Evolutionary conservation across 2,888 invertebrate genomes (phyloP).

Genomic region (Latrodectus elegans): DNA sequence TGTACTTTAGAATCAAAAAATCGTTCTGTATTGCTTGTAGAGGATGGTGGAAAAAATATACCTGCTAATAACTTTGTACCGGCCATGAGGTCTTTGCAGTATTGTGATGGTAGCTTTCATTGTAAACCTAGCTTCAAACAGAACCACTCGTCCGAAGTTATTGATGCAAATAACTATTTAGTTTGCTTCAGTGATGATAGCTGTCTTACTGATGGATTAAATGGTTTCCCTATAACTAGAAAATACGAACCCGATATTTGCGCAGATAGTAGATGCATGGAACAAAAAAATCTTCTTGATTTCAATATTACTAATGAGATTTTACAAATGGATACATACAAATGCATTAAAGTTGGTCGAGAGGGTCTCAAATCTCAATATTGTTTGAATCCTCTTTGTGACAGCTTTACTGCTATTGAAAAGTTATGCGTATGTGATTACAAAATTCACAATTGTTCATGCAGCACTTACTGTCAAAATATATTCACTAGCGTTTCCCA

Average conservation of each 20-base stretch:
- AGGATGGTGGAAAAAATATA: slow-evolving; percentile 33
- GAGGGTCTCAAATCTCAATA: slow-evolving; percentile 45
- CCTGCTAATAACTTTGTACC: slow-evolving; percentile 46
- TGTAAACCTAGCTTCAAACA: slow-evolving; percentile 54
- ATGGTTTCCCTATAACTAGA: background rate
- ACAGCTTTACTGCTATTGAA: slow-evolving; percentile 53
- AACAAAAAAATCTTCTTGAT: slow-evolving; percentile 41
- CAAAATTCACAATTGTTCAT: slow-evolving; percentile 34
- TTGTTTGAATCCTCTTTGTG: slow-evolving; percentile 58
- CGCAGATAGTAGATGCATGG: slow-evolving; percentile 31
- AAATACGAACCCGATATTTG: slow-evolving; percentile 33
- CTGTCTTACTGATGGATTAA: slow-evolving; percentile 39
- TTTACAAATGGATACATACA: slow-evolving; percentile 38
- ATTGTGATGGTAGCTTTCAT: slow-evolving; percentile 53
- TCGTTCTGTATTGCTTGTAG: slow-evolving; percentile 37
- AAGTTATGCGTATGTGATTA: slow-evolving; percentile 50
- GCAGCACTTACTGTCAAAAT: slow-evolving; percentile 47
- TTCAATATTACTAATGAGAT: slow-evolving; percentile 56
- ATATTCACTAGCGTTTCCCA: slow-evolving; percentile 27
- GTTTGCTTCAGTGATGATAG: slow-evolving; percentile 55
- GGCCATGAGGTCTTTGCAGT: slow-evolving; percentile 45
- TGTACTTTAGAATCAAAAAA: slow-evolving; percentile 45
- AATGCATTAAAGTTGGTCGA: slow-evolving; percentile 41
- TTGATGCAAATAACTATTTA: slow-evolving; percentile 44
- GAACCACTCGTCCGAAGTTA: slow-evolving; percentile 32